A percentile compares a stretch with the other conserved stretches of the same genome.
Conservation (phyloP, 2,797 vertebrate genomes). For the Centropyge bicolor region DNA sequence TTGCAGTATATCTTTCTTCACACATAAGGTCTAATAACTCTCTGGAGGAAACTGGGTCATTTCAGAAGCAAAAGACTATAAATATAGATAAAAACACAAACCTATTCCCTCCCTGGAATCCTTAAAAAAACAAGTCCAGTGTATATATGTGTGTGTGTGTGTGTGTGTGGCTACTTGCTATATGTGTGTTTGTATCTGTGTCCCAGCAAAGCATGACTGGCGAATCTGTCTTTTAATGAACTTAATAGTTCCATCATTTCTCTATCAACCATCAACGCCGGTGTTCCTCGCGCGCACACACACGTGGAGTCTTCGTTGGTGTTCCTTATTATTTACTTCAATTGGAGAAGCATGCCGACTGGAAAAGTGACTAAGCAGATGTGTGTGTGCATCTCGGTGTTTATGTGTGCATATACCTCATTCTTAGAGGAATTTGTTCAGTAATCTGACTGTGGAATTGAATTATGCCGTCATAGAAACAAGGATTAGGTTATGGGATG, state of each 20-base stretch:
- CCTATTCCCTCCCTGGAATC: slow-evolving; percentile 8
- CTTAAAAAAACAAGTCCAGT: slow-evolving; percentile 42
- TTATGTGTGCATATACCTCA: slow-evolving; percentile 41
- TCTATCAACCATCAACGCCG: slow-evolving; percentile 71
- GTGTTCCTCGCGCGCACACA: slow-evolving; percentile 50
- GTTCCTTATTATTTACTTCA: slow-evolving; percentile 75
- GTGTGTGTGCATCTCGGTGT: slow-evolving; percentile 44
- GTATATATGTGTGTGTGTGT: slow-evolving; percentile 11
- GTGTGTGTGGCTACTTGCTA: neutral
- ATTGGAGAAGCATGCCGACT: slow-evolving; percentile 57
- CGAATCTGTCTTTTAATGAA: slow-evolving; percentile 70
- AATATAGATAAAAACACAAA: slow-evolving; percentile 44
- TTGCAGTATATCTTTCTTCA: slow-evolving; percentile 40
- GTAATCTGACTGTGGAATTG: slow-evolving; percentile 73
- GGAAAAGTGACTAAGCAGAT: slow-evolving; percentile 72
- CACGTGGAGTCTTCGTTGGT: slow-evolving; percentile 64
- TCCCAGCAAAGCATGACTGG: slow-evolving; percentile 65
- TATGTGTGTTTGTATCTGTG: slow-evolving; percentile 51
- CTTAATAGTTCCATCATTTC: slow-evolving; percentile 78
- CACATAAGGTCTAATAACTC: slow-evolving; percentile 30
- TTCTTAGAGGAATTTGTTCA: slow-evolving; percentile 67
- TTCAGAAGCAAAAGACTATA: slow-evolving; percentile 46
- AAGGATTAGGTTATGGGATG: slow-evolving; percentile 76
- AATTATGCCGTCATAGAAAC: slow-evolving; percentile 74
- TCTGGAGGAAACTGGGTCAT: slow-evolving; percentile 31